Evolutionary conservation across 2,113 vertebrate genomes (phyloP).

Genomic region (Osmerus eperlanus): DNA sequence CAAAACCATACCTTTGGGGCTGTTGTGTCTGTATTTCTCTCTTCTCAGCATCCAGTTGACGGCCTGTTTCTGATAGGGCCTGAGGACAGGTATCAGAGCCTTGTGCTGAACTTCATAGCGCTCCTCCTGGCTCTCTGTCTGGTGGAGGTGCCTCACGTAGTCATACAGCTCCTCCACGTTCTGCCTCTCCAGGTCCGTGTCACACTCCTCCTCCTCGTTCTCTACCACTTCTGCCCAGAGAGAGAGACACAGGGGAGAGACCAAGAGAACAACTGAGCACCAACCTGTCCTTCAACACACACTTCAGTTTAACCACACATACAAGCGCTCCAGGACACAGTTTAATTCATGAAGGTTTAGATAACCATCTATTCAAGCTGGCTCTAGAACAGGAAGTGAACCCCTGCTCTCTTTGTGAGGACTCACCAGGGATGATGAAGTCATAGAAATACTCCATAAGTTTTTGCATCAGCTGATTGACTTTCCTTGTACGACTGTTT

Average conservation of each 20-base stretch:
- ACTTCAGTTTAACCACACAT: too few species aligned
- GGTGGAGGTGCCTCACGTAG: slow-evolving; percentile 82
- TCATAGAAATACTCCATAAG: slow-evolving; percentile 90
- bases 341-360: background rate
- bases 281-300: background rate
- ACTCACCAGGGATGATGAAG: slow-evolving; percentile 86
- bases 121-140: slow-evolving; percentile 67
- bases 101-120: slow-evolving; percentile 86
- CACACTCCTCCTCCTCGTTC: slow-evolving; percentile 84
- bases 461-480: slow-evolving; percentile 89
- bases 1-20: slow-evolving; percentile 55
- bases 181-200: slow-evolving; percentile 89
- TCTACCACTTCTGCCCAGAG: slow-evolving; percentile 68
- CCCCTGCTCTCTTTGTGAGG: too few species aligned
- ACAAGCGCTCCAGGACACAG: too few species aligned
- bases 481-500: slow-evolving; percentile 87
- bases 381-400: too few species aligned
- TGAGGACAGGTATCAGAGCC: slow-evolving; percentile 81
- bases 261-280: background rate
- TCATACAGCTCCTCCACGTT: slow-evolving; percentile 97
- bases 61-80: slow-evolving; percentile 75
- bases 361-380: too few species aligned
- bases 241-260: background rate
- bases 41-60: slow-evolving; percentile 78
- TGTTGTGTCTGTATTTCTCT: slow-evolving; percentile 58